Base-by-base conservation (phyloP, 2,113 vertebrate species). In the Brachypodius melanocephalos region DNA sequence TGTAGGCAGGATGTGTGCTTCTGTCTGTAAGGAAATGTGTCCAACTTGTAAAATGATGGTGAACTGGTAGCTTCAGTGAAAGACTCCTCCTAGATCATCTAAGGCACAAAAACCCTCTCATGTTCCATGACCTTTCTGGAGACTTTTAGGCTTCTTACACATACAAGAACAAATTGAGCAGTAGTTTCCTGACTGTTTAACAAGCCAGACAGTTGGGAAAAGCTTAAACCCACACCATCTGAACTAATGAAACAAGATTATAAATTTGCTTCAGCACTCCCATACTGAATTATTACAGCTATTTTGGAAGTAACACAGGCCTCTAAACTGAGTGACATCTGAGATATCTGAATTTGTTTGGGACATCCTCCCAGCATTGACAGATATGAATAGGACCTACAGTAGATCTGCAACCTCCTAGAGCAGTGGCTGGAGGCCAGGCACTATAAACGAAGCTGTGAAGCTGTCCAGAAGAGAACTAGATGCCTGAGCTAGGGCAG, bases 1-100 rank as follows among this genome's bases (percentile, higher is more conserved):
- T 34, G 9, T 1, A 48, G 58, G 29, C 6, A 29, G 0, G 2
- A 7, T 17, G 29, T 15, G 16, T 4, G 10, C 22, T 36, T 17
- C 55, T 84, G 28, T 45, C 42, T 52, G n/a, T 4, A 62, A 69
- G 69, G 58, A 68, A 52, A 5, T 16, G 19, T 0, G 1, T 19
- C 48, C 40, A 45, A 1, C 38, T 40, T 65, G 28, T 55, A 72
- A 59, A 46, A 51, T 14, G 22, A 18, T 31, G 34, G 21, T 67
- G 12, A 51, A 52, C 32, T 57, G 24, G 28, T 14, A 80, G 67
- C 59, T 76, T 20, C 25, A 57, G 36, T 31, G 17, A 61, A 68
- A 74, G 18, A 32, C 5, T 42, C 38, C 57, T 68, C 38, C 25
- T 52, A 43, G 29, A 48, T 28, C 17, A 36, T 7, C 16, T 51